Percentiles rank a stretch among this genome's conserved stretches.
These are phyloP conservation scores for Macaria notata DNA, from an alignment of 2,888 invertebrate species.

Conservation along the genomic window DNA sequence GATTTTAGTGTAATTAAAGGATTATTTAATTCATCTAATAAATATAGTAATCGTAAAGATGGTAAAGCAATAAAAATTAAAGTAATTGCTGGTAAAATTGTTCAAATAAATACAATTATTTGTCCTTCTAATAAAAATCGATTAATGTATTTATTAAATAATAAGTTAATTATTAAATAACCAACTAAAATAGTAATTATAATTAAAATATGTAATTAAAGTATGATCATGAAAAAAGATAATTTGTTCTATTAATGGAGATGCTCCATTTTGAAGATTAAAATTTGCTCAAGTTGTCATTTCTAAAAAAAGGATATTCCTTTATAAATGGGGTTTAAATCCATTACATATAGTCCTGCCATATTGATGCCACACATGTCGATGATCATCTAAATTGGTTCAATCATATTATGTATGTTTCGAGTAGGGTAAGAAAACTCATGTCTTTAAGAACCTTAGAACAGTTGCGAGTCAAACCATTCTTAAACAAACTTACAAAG, in stretches of 20 bases:
- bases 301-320: too few species aligned
- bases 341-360: too few species aligned
- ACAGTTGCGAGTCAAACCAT: too few species aligned
- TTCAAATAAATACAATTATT: constrained; percentile 86
- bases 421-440: too few species aligned
- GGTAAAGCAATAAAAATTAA: constrained; percentile 85
- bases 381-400: too few species aligned
- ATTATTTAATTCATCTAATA: constrained; percentile 84
- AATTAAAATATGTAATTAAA: constrained; percentile 82
- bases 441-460: too few species aligned
- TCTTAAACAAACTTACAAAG: too few species aligned
- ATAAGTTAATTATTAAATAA: constrained; percentile 79
- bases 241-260: constrained; percentile 86
- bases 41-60: constrained; percentile 82
- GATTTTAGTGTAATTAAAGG: constrained; percentile 83
- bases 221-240: constrained; percentile 85
- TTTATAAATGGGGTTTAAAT: too few species aligned
- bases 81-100: constrained; percentile 82
- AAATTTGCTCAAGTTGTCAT: constrained; percentile 83
- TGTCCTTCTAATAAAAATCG: too few species aligned
- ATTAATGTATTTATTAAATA: constrained; percentile 83
- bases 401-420: too few species aligned
- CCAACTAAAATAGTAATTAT: constrained; percentile 83
- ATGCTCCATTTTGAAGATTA: constrained; percentile 82
- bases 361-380: too few species aligned